phyloP scores from a whole-genome alignment of 1,140 invertebrate species.

The Araneus ventricosus region DNA sequence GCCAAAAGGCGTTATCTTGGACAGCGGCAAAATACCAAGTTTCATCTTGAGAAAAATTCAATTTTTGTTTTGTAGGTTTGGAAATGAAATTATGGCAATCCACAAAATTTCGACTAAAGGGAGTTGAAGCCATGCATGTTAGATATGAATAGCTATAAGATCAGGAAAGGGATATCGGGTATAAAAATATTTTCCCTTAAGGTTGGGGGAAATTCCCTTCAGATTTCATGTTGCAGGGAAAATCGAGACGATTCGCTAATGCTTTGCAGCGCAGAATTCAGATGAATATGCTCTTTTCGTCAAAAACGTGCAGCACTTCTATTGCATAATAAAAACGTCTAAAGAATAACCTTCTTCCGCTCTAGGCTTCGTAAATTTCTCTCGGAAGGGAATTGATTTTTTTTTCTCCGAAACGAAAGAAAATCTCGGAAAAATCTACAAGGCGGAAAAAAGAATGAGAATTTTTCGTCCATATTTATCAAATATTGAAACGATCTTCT shows the following conservation, averaged over 20 bases:
- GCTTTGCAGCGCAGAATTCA: background rate
- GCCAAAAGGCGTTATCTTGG: too few relatives aligned
- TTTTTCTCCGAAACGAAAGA: too few relatives aligned
- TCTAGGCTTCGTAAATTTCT: background rate
- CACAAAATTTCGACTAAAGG: too few relatives aligned
- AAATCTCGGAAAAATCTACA: background rate
- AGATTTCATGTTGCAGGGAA: background rate
- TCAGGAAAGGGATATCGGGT: background rate
- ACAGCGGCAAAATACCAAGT: too few relatives aligned
- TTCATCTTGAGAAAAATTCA: too few relatives aligned
- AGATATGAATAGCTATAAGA: too few relatives aligned
- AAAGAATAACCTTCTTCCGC: background rate
- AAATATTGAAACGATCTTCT: too few relatives aligned
- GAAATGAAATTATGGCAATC: too few relatives aligned
- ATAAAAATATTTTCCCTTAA: background rate
- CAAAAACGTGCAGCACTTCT: background rate
- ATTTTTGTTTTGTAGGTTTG: too few relatives aligned
- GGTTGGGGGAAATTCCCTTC: background rate
- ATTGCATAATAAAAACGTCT: background rate
- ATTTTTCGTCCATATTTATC: too few relatives aligned
- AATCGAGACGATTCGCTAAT: background rate
- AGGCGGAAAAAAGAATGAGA: background rate
- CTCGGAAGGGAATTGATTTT: background rate
- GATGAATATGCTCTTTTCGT: background rate
- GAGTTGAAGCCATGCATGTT: too few relatives aligned